Base-by-base conservation (phyloP, 2,113 vertebrate genomes). In the Odontesthes bonariensis region DNA sequence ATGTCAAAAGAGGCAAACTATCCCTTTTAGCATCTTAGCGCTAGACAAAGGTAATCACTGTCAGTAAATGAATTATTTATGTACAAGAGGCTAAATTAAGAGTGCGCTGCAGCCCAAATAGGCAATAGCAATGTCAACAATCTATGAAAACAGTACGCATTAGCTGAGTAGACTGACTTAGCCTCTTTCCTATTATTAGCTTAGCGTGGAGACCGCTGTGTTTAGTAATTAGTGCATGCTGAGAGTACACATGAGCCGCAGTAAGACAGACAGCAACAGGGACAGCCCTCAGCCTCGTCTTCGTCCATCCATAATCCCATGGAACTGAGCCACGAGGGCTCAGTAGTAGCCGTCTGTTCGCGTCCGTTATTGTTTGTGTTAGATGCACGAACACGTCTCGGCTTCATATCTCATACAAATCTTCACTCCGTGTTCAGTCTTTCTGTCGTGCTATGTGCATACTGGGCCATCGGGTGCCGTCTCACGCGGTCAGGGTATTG, bases 161-260 rank as follows among this genome's bases (percentile, higher is more conserved):
- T 40, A 79, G 75, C 68, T 35, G 68, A 73, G 52, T 65, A 72
- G 69, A 44, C 64, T 31, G 66, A 82, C 82, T 35, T 79, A 81
- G 49, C 79, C 73, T 86, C 71, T 64, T 87, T 83, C 71, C 71
- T 63, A 59, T 92, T 91, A 92, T 89, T 78, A 81, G 85, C 86
- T 90, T 80, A 87, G 55, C 10, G 54, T 35, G 42, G 63, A 73
- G 53, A 73, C 61, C 52, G 66, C 73, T 83, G 23, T 82, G 32
- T 82, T 75, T n/a, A 69, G 83, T 71, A 66, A 83, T 69, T 73
- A 77, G 63, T 35, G 12, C 31, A 22, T 32, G 32, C n/a, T 35
- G 33, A 44, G 56, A 27, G 70, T 80, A 82, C 83, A 87, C 74
- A 65, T 7, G 19, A 61, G 35, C 17, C 42, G 58, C 56, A 59